Evolutionary conservation across 2,888 invertebrate genomes (phyloP).

Genomic region (Colletes collaris): DNA sequence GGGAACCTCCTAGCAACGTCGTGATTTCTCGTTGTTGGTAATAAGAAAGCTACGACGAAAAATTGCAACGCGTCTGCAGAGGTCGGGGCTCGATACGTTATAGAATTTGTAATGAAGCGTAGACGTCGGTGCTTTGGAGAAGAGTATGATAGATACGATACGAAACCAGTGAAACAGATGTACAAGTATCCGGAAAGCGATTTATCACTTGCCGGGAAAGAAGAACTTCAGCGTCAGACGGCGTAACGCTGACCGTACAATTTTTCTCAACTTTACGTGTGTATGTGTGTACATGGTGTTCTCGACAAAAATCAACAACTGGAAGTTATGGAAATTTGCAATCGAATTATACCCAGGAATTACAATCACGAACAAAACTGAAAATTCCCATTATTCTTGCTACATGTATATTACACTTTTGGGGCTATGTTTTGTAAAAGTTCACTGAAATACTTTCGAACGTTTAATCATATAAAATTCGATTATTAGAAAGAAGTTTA

Average conservation of each 20-base stretch:
- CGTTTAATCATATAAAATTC: no score
- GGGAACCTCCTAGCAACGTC: not conserved
- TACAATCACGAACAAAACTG: no score
- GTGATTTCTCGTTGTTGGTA: constrained; percentile 15
- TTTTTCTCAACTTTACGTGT: constrained; percentile 8
- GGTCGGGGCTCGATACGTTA: constrained; percentile 11
- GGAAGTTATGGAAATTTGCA: no score
- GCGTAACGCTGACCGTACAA: constrained; percentile 1
- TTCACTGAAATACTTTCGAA: no score
- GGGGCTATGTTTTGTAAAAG: no score
- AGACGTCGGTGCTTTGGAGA: constrained; percentile 31
- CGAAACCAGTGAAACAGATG: constrained; percentile 59
- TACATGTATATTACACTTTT: no score
- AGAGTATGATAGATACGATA: constrained; percentile 49
- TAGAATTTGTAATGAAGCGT: constrained; percentile 41
- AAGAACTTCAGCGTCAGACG: not conserved
- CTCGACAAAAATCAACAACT: no score
- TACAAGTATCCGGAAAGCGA: constrained; percentile 44
- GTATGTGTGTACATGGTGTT: no score
- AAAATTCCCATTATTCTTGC: no score
- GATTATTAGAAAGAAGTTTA: no score
- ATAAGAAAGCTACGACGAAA: not conserved
- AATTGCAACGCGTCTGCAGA: not conserved
- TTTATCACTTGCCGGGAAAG: constrained; percentile 34
- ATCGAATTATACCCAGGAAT: no score